Evolutionary conservation across 2,888 invertebrate species (phyloP), one percentile per base, ranked within the genome.

Genomic region (Unio pictorum): DNA sequence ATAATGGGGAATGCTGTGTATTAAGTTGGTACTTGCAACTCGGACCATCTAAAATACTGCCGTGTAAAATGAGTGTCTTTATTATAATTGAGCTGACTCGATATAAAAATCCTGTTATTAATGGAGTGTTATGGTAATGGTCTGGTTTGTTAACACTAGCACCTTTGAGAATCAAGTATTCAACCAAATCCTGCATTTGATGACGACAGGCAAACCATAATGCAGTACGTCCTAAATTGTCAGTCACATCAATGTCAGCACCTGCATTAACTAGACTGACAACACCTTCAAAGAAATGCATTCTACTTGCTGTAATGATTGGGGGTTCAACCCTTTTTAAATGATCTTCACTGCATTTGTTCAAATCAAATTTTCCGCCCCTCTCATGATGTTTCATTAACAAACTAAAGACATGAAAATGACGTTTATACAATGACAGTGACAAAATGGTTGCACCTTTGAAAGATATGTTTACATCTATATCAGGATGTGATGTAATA

Each of bases 231-330:
- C 84, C 84, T 63, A 81, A 80, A 68, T 81, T 81, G 70, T 88
- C 88, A 54, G 76, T 78, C 58, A 80, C 80, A 75, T 88, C 87
- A 62, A 87, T 82, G 69, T 90, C 87, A 34, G 88, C 89, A 60
- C 87, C 85, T 73, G 80, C 77, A 67, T 82, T 79, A 7, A 89
- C 73, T 26, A 90, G 80, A 23, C 84, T 76, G 26, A 82, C 74
- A 30, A 88, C 89, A n/a, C 87, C 88, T 69, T 84, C 84, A 64
- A 79, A 73, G 71, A 87, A 86, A 74, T 88, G 88, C 73, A 90
- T 83, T 54, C 90, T 85, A 70, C 89, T 89, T 15, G 90, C 89
- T 56, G 89, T 87, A 61, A 89, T 87, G 17, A 90, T 76, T 3
- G 90, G 90, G 17, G 90, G 87, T 71, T 90, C 90, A 54, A 87